A percentile compares a stretch with the other conserved stretches of the same genome.
Conservation (phyloP, 1,140 invertebrate species). For the Drosophila nigromelanica region DNA sequence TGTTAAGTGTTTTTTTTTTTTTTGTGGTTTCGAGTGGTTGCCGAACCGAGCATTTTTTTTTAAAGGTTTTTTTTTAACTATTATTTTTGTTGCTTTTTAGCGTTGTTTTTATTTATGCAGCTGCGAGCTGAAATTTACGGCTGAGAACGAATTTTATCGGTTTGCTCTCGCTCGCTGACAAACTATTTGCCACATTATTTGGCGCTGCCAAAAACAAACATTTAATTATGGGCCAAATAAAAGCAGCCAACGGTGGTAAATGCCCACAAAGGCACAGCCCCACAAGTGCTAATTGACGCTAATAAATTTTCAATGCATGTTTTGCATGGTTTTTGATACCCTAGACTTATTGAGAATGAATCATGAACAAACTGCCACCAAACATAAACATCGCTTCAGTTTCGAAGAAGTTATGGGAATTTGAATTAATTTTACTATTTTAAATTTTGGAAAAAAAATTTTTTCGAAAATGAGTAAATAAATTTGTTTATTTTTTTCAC, state of each 20-base stretch:
- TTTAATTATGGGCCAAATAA: slow-evolving; percentile 46
- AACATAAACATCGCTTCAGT: no score
- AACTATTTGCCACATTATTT: slow-evolving; percentile 37
- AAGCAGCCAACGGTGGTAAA: slow-evolving; percentile 46
- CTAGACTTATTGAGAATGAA: not conserved
- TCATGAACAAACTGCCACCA: no score
- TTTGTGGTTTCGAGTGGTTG: slow-evolving; percentile 40
- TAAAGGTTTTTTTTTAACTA: slow-evolving; percentile 33
- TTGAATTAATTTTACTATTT: no score
- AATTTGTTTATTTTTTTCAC: no score
- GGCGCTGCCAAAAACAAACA: slow-evolving; percentile 34
- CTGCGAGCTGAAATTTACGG: slow-evolving; percentile 46
- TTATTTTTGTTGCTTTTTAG: slow-evolving; percentile 31
- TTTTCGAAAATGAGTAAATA: no score
- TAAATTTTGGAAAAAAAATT: no score
- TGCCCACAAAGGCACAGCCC: slow-evolving; percentile 31
- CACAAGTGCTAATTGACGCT: slow-evolving; percentile 34
- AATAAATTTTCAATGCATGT: slow-evolving; percentile 11
- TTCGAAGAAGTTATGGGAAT: no score
- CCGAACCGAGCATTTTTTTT: slow-evolving; percentile 16
- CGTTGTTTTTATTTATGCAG: slow-evolving; percentile 58
- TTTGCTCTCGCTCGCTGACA: slow-evolving; percentile 13
- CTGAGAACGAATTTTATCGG: slow-evolving; percentile 25
- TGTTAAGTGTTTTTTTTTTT: slow-evolving; percentile 43
- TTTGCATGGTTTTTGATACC: not conserved